These are phyloP conservation scores for Pontoporia blainvillei DNA, from an alignment of 2,113 vertebrate species.

Conservation along the genomic window DNA sequence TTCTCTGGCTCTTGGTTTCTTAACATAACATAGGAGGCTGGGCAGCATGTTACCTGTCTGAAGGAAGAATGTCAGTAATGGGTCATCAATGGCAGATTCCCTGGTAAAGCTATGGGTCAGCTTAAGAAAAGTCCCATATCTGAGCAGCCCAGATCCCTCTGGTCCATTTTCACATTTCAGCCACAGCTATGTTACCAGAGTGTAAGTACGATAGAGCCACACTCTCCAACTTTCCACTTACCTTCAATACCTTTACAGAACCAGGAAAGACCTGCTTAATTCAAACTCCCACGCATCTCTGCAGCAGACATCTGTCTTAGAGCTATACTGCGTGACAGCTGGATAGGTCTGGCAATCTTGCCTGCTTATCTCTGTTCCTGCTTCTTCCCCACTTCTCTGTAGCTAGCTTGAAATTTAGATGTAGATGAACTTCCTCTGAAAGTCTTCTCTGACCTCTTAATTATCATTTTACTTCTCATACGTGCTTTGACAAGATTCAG, in stretches of 20 bases:
- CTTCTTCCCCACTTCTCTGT: not conserved
- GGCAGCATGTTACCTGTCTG: not conserved
- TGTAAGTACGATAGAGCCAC: rapidly evolving
- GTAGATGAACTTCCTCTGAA: not conserved
- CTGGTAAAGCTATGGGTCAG: not conserved
- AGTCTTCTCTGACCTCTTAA: not conserved
- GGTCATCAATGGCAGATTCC: not conserved
- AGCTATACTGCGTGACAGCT: no score
- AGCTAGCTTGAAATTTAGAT: not conserved
- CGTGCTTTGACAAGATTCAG: not conserved
- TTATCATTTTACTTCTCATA: not conserved
- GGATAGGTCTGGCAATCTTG: not conserved
- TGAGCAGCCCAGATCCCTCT: rapidly evolving
- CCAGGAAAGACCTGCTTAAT: not conserved
- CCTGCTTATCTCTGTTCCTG: not conserved
- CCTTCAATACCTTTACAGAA: not conserved
- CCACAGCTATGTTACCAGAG: not conserved
- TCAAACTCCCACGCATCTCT: not conserved
- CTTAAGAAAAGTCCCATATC: no score
- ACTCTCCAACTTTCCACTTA: not conserved
- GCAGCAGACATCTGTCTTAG: not conserved
- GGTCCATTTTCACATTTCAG: not conserved
- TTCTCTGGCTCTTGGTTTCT: not conserved
- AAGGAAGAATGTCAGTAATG: not conserved
- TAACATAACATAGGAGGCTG: not conserved